phyloP scores from a whole-genome alignment of 2,888 invertebrate species.

The Scaptodrosophila latifasciaeformis region DNA sequence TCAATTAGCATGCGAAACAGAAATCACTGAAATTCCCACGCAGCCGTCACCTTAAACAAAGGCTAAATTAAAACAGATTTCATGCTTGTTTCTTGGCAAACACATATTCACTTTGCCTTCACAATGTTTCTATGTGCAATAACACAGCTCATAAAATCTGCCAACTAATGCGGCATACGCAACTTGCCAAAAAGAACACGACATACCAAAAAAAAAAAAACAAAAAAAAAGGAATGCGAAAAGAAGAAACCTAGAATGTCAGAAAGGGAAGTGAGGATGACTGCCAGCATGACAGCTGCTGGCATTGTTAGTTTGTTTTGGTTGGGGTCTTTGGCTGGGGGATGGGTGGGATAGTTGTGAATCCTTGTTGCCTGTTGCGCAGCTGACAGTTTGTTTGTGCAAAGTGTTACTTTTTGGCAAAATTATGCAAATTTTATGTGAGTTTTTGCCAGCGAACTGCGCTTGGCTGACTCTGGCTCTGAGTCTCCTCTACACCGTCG shows the following conservation, averaged over 20 bases:
- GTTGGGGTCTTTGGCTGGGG: not conserved
- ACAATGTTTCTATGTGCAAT: slow-evolving; percentile 24
- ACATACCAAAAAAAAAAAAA: too few relatives aligned
- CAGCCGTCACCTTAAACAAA: too few relatives aligned
- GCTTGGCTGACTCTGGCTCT: too few relatives aligned
- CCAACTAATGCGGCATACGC: slow-evolving; percentile 39
- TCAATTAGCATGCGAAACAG: slow-evolving; percentile 40
- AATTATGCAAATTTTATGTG: slow-evolving; percentile 68
- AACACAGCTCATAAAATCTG: slow-evolving; percentile 55
- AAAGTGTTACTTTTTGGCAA: slow-evolving; percentile 56
- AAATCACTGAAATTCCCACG: not conserved
- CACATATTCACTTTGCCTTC: too few relatives aligned
- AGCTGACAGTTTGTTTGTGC: slow-evolving; percentile 35
- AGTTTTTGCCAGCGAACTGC: slow-evolving; percentile 24
- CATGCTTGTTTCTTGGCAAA: too few relatives aligned
- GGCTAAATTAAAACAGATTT: slow-evolving; percentile 1
- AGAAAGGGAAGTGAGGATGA: too few relatives aligned
- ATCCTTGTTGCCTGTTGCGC: slow-evolving; percentile 40
- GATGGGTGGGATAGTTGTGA: not conserved
- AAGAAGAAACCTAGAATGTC: too few relatives aligned
- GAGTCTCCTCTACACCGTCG: too few relatives aligned
- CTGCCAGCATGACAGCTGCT: slow-evolving; percentile 16
- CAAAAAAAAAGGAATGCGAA: too few relatives aligned
- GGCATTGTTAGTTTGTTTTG: not conserved
- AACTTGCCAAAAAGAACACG: too few relatives aligned